phyloP scores from a whole-genome alignment of 1,140 invertebrate species.

The Theocolax elegans region DNA sequence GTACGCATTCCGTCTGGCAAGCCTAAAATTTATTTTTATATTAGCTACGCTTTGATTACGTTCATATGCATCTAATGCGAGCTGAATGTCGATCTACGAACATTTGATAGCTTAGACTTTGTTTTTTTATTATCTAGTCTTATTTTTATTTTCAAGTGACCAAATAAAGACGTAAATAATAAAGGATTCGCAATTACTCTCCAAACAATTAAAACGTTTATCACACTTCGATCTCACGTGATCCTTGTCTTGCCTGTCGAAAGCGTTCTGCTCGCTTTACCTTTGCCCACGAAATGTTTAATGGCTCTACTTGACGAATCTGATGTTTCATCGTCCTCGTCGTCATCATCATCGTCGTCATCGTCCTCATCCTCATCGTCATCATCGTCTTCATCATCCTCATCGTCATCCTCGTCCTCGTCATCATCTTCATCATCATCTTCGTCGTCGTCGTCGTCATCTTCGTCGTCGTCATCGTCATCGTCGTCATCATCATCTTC shows the following conservation, averaged over 20 bases:
- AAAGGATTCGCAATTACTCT: conserved; percentile 19
- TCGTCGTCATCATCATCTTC: conserved; percentile 69
- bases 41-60: not conserved
- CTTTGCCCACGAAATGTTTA: conserved; percentile 59
- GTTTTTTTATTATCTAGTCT: not conserved
- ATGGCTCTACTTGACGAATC: conserved; percentile 55
- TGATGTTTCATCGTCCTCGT: conserved; percentile 57
- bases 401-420: conserved; percentile 48
- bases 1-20: conserved; percentile 27
- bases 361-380: conserved; percentile 51
- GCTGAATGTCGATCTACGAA: conserved; percentile 2
- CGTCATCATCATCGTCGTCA: conserved; percentile 54
- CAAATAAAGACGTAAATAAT: not conserved
- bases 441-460: conserved; percentile 50
- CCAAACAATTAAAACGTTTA: conserved; percentile 46
- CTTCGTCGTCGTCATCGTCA: conserved; percentile 60
- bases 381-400: conserved; percentile 48
- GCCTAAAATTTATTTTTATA: not conserved
- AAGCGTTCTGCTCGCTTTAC: conserved; percentile 51
- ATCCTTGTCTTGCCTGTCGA: conserved; percentile 46
- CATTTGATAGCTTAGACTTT: not conserved
- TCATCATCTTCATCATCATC: conserved; percentile 49
- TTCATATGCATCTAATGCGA: not conserved
- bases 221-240: conserved; percentile 56
- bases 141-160: not conserved